These are phyloP conservation scores for Echinometra lucunter DNA, from an alignment of 53 echinoderm and acorn worm genomes.

Conservation along the genomic window DNA sequence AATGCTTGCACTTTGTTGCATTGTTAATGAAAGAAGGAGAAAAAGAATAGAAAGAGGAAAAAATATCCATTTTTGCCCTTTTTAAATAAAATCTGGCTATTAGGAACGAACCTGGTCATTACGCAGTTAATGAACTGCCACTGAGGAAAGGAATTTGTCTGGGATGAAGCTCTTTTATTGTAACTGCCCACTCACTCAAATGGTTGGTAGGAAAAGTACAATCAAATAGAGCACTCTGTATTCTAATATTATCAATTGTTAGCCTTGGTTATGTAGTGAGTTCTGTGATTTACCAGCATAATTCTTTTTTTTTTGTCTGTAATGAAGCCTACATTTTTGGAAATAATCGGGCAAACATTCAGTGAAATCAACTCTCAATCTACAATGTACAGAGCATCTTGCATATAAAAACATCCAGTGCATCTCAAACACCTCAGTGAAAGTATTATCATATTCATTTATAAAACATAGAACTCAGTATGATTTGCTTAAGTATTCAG, in stretches of 20 bases:
- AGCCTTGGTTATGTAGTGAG: not conserved
- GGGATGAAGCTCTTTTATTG: not conserved
- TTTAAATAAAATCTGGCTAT: not conserved
- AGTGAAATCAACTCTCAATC: not conserved
- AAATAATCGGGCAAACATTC: not conserved
- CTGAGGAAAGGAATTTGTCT: not conserved
- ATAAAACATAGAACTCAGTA: no score
- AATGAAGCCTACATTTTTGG: not conserved
- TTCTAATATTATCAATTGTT: not conserved
- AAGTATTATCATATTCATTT: no score
- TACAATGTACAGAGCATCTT: not conserved
- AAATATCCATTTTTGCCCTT: conserved; percentile 13
- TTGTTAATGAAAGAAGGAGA: not conserved
- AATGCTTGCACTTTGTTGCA: conserved; percentile 60
- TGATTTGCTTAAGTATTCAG: no score
- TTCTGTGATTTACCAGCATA: not conserved
- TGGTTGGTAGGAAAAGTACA: conserved; percentile 11
- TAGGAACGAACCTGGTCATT: conserved; percentile 32
- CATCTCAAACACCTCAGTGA: no score
- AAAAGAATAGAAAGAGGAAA: not conserved
- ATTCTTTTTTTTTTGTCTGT: not conserved
- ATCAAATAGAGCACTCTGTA: not conserved
- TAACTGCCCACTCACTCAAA: not conserved
- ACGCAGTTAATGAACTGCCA: conserved; percentile 19
- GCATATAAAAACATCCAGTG: no score